Evolutionary conservation across 2,113 vertebrate species (phyloP), one percentile per base, ranked within the genome.

Genomic region (Hypanus sabinus): DNA sequence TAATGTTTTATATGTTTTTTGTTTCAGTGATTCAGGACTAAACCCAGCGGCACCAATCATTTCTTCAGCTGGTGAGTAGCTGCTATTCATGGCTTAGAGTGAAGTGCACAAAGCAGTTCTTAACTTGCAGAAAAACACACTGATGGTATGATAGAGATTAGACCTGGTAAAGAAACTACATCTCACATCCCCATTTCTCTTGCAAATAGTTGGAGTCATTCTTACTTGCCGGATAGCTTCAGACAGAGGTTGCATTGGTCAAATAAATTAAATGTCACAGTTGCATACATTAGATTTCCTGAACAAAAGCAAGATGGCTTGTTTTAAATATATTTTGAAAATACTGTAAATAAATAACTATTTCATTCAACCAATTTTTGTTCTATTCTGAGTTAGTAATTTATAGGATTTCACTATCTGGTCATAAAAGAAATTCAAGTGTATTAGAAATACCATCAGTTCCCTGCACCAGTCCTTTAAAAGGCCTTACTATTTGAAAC

Each of bases 21-120:
- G 94, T 96, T 96, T 62, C 96, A 99, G 99, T 94, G 99, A 99
- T 94, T 98, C 99, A 0, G 99, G 99, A 95, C 96, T 99, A 95
- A 98, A 96, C 96, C 98, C 98, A 94, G 96, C 97, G 0, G 95
- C 98, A 94, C 98, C 98, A 27, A 95, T 98, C 94, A 97, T 98
- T 96, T 98, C 98, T 0, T 98, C 97, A 94, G 98, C 98, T 97
- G 98, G 99, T 99, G 97, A 93, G 91, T 93, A 93, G 68, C 77
- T 94, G 57, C n/a, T 80, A 20, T 71, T 80, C 30, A 60, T 94
- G 60, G 27, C 55, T 68, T 30, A n/a, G 73, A 76, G 11, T 91
- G 62, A 93, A 68, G 77, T 46, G 36, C 76, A 83, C 33, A 46
- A 55, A 20, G 24, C 18, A 73, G 36, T 73, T 8, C 68, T 27